Conservation (phyloP, 1,140 invertebrate species). For the Zaprionus kolodkinae region DNA sequence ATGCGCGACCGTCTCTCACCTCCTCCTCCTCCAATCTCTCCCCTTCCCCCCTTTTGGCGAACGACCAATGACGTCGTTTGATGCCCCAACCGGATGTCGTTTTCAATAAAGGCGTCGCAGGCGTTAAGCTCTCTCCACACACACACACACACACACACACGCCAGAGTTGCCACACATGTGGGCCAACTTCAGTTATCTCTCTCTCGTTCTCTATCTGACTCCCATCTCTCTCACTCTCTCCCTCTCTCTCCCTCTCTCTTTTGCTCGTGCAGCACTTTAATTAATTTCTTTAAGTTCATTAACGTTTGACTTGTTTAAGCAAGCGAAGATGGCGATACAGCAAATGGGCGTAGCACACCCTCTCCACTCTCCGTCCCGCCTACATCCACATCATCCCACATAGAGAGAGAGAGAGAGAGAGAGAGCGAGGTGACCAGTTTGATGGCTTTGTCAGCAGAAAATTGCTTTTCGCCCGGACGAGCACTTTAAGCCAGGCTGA, state of each 20-base stretch:
- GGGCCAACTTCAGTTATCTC: neutral
- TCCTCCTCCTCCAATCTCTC: constrained; percentile 8
- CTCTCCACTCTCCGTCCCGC: neutral
- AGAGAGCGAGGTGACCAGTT: constrained; percentile 49
- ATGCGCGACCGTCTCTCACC: constrained; percentile 12
- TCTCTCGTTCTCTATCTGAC: neutral
- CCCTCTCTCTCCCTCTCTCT: constrained; percentile 5
- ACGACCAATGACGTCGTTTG: constrained; percentile 52
- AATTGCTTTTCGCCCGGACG: constrained; percentile 37
- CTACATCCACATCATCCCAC: neutral
- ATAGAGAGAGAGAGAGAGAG: too few relatives aligned
- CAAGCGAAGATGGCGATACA: constrained; percentile 53
- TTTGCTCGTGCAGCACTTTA: constrained; percentile 57
- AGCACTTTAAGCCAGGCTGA: constrained; percentile 18
- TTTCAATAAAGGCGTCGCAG: constrained; percentile 73
- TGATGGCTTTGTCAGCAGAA: constrained; percentile 66
- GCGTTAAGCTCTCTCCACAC: constrained; percentile 57
- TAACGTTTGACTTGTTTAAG: constrained; percentile 76
- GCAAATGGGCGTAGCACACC: constrained; percentile 53
- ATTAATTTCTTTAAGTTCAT: constrained; percentile 82
- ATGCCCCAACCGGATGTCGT: constrained; percentile 67
- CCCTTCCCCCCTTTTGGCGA: constrained; percentile 5
- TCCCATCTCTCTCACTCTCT: constrained; percentile 7
- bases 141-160: constrained; percentile 5
- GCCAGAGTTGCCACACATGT: constrained; percentile 36